These are phyloP conservation scores for Actinostola sp. DNA, from an alignment of 92 coral and sea anemone genomes.

Conservation along the genomic window DNA sequence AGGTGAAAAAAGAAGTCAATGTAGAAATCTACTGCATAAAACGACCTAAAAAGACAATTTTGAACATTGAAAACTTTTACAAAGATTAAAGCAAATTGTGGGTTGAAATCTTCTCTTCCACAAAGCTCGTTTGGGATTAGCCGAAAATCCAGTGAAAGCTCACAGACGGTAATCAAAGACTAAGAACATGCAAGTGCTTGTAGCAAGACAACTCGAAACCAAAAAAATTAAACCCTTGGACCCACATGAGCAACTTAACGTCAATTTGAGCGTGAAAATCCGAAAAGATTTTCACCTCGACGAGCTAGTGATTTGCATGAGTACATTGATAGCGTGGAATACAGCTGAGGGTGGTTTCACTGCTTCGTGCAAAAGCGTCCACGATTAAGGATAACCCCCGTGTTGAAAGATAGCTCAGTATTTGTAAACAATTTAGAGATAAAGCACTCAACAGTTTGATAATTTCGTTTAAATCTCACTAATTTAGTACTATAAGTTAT, in stretches of 20 bases:
- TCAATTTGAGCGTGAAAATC: too few relatives aligned
- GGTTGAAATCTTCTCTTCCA: slow-evolving; percentile 19
- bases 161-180: slow-evolving; percentile 15
- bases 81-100: slow-evolving; percentile 16
- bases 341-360: too few relatives aligned
- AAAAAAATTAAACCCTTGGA: not conserved
- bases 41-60: not conserved
- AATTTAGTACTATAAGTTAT: slow-evolving; percentile 5
- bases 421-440: slow-evolving; percentile 29
- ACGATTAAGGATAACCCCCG: slow-evolving; percentile 3
- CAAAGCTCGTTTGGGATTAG: slow-evolving; percentile 36
- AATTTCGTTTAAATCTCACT: slow-evolving; percentile 11
- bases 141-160: slow-evolving; percentile 30
- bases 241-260: too few relatives aligned
- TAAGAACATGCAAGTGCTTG: too few relatives aligned
- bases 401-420: not conserved
- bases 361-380: not conserved
- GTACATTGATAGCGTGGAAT: too few relatives aligned
- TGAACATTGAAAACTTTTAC: not conserved
- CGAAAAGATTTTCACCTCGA: too few relatives aligned
- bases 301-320: too few relatives aligned
- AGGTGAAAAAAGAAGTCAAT: not conserved
- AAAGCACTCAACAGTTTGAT: slow-evolving; percentile 11
- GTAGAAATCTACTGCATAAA: not conserved
- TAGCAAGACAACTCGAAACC: not conserved